These are phyloP conservation scores for Neoaliturus tenellus DNA, from an alignment of 2,888 invertebrate genomes.

Conservation along the genomic window DNA sequence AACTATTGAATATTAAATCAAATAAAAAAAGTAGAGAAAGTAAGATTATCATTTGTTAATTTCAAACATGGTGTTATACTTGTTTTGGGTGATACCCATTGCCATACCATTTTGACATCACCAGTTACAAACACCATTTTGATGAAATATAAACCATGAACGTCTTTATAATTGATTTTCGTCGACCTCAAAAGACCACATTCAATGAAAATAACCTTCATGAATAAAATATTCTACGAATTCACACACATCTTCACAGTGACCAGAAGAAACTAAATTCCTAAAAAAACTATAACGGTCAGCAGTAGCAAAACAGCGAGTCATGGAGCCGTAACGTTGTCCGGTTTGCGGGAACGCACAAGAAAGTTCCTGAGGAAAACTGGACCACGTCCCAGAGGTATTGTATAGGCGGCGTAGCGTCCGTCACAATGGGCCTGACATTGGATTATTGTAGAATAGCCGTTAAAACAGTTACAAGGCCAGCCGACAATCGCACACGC, in stretches of 20 bases:
- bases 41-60: no score
- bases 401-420: neutral
- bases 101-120: no score
- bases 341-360: conserved; percentile 1
- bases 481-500: conserved; percentile 31
- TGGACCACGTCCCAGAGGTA: neutral
- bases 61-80: no score
- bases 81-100: no score
- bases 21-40: no score
- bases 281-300: neutral
- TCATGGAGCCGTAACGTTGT: neutral
- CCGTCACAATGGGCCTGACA: conserved; percentile 44
- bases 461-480: conserved; percentile 46
- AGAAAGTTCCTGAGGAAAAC: neutral
- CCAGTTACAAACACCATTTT: no score
- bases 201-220: no score
- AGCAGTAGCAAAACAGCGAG: neutral
- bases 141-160: no score
- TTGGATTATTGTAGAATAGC: conserved; percentile 41
- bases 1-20: no score
- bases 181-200: no score
- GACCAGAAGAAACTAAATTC: neutral
- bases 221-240: no score
- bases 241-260: neutral
- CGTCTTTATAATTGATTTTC: no score